phyloP scores from a whole-genome alignment of 1,140 invertebrate genomes.

The Papilio polyxenes region DNA sequence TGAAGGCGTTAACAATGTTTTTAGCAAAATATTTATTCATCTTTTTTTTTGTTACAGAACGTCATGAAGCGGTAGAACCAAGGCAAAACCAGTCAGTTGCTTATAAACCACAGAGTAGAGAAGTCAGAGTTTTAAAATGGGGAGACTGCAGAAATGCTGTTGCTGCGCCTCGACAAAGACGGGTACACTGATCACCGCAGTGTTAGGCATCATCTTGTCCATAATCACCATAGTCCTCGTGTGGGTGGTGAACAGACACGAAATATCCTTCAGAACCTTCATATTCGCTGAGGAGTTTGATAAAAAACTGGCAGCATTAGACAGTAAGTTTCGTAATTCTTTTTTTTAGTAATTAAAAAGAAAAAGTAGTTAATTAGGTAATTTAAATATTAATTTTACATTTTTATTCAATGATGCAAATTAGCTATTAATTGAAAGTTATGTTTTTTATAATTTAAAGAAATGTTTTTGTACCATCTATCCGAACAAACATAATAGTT shows the following conservation, averaged over 20 bases:
- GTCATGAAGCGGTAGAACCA: constrained; percentile 29
- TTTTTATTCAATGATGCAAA: too few species aligned
- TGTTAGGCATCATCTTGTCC: constrained; percentile 84
- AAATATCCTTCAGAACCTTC: constrained; percentile 85
- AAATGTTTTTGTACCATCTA: too few species aligned
- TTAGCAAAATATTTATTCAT: neutral
- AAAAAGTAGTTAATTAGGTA: neutral
- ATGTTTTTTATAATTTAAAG: too few species aligned
- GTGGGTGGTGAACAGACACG: constrained; percentile 64
- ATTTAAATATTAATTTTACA: too few species aligned
- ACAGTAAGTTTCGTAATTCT: constrained; percentile 77
- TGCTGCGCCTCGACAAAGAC: constrained; percentile 85
- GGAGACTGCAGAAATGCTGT: constrained; percentile 82
- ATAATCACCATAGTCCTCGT: constrained; percentile 78
- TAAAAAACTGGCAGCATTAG: constrained; percentile 78
- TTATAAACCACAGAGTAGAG: constrained; percentile 39
- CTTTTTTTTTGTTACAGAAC: constrained; percentile 25
- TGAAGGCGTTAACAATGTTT: neutral
- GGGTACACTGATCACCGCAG: constrained; percentile 86
- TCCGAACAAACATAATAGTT: too few species aligned
- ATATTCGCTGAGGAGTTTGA: constrained; percentile 82
- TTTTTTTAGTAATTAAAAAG: neutral
- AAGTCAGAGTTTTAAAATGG: constrained; percentile 58
- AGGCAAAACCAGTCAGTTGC: constrained; percentile 30
- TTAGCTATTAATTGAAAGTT: too few species aligned